These are phyloP conservation scores for Poecilia latipinna DNA, from an alignment of 2,113 vertebrate species.

Conservation along the genomic window DNA sequence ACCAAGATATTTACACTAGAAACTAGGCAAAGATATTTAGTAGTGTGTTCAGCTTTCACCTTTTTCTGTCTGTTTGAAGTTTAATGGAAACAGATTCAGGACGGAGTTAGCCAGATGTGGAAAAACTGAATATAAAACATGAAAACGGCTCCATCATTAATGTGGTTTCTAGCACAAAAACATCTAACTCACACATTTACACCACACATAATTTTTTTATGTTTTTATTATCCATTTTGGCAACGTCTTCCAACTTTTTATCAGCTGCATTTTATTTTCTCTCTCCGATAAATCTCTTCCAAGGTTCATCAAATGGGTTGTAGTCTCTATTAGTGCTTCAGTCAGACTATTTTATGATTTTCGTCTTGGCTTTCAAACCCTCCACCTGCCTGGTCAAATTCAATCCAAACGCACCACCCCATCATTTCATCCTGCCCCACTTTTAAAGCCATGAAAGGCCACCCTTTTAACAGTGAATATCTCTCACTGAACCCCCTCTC, in stretches of 20 bases:
- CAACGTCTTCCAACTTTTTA: not conserved
- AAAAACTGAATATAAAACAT: not conserved
- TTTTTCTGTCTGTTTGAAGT: not conserved
- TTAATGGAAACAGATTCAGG: not conserved
- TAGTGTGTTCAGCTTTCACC: not conserved
- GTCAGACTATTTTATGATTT: slow-evolving; percentile 5
- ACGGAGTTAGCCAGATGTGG: not conserved
- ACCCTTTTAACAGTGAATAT: slow-evolving; percentile 50
- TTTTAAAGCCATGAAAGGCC: slow-evolving; percentile 43
- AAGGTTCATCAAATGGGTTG: slow-evolving; percentile 3
- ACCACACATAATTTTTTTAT: no score
- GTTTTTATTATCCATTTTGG: no score
- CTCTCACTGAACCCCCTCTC: slow-evolving; percentile 58
- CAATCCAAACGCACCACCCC: slow-evolving; percentile 8
- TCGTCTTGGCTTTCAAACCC: slow-evolving; percentile 10
- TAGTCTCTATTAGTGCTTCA: not conserved
- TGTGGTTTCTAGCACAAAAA: not conserved
- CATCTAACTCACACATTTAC: no score
- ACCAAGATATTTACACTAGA: no score
- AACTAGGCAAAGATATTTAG: no score
- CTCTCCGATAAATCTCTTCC: not conserved
- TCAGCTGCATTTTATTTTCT: no score
- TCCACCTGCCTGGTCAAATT: not conserved
- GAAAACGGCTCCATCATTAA: not conserved
- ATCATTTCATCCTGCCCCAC: slow-evolving; percentile 24